These are phyloP conservation scores for Ricordea florida DNA, from an alignment of 92 coral and sea anemone species.

Conservation along the genomic window DNA sequence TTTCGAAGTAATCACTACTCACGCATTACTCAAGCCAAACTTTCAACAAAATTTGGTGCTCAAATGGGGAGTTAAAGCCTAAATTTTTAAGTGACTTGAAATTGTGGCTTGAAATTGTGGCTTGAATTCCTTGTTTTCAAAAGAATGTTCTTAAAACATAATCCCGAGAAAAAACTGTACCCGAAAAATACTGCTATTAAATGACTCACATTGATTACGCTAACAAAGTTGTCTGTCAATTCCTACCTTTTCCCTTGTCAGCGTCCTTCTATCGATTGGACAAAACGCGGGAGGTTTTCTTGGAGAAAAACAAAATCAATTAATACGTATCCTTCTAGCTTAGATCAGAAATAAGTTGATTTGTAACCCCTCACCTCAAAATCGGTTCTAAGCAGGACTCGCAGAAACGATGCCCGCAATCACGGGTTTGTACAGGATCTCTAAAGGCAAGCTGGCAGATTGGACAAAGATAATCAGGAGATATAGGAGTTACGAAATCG, in stretches of 20 bases:
- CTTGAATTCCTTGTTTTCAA: no score
- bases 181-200: no score
- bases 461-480: constrained; percentile 91
- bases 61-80: no score
- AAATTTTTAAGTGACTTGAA: no score
- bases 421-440: constrained; percentile 99
- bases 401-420: constrained; percentile 99
- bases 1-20: no score
- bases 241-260: constrained; percentile 94
- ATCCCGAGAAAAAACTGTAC: no score
- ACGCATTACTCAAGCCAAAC: no score
- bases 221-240: not conserved
- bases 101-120: no score
- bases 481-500: constrained; percentile 83
- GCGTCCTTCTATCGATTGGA: constrained; percentile 90
- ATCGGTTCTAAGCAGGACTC: constrained; percentile 98
- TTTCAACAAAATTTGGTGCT: no score
- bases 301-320: not conserved
- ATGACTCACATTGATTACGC: no score
- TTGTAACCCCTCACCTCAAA: constrained; percentile 69
- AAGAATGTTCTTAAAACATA: no score
- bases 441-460: constrained; percentile 98
- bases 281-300: constrained; percentile 97
- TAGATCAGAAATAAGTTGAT: not conserved
- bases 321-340: not conserved